These are phyloP conservation scores for Drosophila cognata DNA, from an alignment of 2,888 invertebrate species.

Conservation along the genomic window DNA sequence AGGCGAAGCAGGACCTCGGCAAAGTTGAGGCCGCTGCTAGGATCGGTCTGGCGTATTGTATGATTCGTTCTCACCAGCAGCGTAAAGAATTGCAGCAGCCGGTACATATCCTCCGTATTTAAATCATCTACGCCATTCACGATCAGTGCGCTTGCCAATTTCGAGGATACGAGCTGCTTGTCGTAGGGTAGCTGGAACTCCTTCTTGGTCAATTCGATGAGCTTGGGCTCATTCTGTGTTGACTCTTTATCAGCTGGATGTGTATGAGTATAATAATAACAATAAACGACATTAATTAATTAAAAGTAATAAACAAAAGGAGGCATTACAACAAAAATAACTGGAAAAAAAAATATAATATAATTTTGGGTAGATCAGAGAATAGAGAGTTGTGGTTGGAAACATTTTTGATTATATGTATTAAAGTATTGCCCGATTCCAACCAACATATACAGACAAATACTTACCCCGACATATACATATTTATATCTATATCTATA, in stretches of 20 bases:
- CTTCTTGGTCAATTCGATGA: conserved; percentile 12
- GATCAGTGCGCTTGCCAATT: conserved; percentile 92
- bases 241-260: conserved; percentile 21
- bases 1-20: conserved; percentile 30
- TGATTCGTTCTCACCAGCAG: conserved; percentile 87
- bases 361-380: neutral
- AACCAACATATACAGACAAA: neutral
- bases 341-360: no score
- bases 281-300: conserved; percentile 34
- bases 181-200: conserved; percentile 86
- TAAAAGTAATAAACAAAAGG: neutral
- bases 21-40: conserved; percentile 31
- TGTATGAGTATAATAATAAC: neutral
- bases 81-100: conserved; percentile 91
- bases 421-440: conserved; percentile 26
- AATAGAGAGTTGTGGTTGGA: neutral
- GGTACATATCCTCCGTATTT: conserved; percentile 91
- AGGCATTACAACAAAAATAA: neutral
- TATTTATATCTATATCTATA: neutral
- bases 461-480: conserved; percentile 20
- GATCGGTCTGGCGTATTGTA: conserved; percentile 19
- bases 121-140: conserved; percentile 93
- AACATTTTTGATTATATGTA: neutral
- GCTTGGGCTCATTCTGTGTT: neutral
- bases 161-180: conserved; percentile 91